Conservation (phyloP, 2,888 invertebrate genomes). For the Lycia hirtaria region DNA sequence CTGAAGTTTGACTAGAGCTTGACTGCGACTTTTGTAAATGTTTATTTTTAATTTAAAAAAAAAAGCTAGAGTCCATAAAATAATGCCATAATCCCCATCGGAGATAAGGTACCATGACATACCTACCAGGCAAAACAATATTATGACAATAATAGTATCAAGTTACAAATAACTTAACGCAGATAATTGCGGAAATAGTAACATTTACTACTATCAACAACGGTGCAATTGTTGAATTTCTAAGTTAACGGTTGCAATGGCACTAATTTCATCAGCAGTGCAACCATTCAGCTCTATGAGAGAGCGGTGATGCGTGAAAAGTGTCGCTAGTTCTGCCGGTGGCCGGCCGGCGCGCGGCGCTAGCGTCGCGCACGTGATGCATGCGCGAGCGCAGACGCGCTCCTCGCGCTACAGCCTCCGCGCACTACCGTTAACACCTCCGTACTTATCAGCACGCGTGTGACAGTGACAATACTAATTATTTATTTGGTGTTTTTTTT, state of each 20-base stretch:
- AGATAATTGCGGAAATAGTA: constrained; percentile 37
- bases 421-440: constrained; percentile 62
- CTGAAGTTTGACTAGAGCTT: too few relatives aligned
- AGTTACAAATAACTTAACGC: constrained; percentile 16
- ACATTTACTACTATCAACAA: constrained; percentile 33
- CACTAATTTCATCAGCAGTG: constrained; percentile 45
- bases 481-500: constrained; percentile 48
- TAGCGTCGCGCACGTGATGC: constrained; percentile 75
- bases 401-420: constrained; percentile 79
- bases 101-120: too few relatives aligned
- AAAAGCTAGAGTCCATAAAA: too few relatives aligned
- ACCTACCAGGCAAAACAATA: neutral
- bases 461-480: constrained; percentile 58
- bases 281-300: constrained; percentile 55
- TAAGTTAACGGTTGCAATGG: constrained; percentile 40
- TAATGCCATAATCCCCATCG: too few relatives aligned
- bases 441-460: constrained; percentile 69
- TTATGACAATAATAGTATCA: neutral
- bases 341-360: constrained; percentile 74
- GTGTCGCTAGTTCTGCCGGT: constrained; percentile 66
- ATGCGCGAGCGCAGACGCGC: constrained; percentile 78
- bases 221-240: constrained; percentile 39
- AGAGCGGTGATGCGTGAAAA: constrained; percentile 69
- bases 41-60: too few relatives aligned
- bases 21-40: too few relatives aligned